phyloP scores from a whole-genome alignment of 1,140 invertebrate species.

The Pantala flavescens region DNA sequence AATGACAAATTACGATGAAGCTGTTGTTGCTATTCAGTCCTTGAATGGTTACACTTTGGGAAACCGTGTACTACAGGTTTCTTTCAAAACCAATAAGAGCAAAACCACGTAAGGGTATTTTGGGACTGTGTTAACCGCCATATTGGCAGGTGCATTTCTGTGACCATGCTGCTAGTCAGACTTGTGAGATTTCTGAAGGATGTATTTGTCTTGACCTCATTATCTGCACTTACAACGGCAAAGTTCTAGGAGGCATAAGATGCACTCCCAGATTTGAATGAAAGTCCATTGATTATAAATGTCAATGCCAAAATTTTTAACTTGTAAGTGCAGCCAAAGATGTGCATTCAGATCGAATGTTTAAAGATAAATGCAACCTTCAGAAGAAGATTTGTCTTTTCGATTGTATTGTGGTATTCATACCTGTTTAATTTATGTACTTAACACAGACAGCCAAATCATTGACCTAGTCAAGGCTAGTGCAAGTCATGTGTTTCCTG shows the following conservation, averaged over 20 bases:
- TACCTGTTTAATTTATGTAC: slow-evolving; percentile 16
- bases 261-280: neutral
- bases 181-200: slow-evolving; percentile 15
- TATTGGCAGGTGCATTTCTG: slow-evolving; percentile 22
- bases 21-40: slow-evolving; percentile 92
- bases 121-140: slow-evolving; percentile 24
- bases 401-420: slow-evolving; percentile 21
- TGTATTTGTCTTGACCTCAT: slow-evolving; percentile 20
- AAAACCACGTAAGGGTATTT: slow-evolving; percentile 62
- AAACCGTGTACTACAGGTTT: slow-evolving; percentile 95
- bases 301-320: neutral
- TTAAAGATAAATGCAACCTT: slow-evolving; percentile 22
- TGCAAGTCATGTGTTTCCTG: slow-evolving; percentile 14
- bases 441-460: slow-evolving; percentile 15
- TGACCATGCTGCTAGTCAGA: slow-evolving; percentile 23
- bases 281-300: slow-evolving; percentile 15
- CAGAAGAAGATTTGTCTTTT: slow-evolving; percentile 21
- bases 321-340: slow-evolving; percentile 12
- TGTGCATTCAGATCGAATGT: neutral
- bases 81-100: slow-evolving; percentile 93
- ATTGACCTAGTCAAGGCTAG: slow-evolving; percentile 15
- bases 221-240: neutral
- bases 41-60: slow-evolving; percentile 96
- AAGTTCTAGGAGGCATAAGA: neutral
- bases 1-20: slow-evolving; percentile 99